Conservation (phyloP, 2,113 vertebrate species). For the Cottus gobio region DNA sequence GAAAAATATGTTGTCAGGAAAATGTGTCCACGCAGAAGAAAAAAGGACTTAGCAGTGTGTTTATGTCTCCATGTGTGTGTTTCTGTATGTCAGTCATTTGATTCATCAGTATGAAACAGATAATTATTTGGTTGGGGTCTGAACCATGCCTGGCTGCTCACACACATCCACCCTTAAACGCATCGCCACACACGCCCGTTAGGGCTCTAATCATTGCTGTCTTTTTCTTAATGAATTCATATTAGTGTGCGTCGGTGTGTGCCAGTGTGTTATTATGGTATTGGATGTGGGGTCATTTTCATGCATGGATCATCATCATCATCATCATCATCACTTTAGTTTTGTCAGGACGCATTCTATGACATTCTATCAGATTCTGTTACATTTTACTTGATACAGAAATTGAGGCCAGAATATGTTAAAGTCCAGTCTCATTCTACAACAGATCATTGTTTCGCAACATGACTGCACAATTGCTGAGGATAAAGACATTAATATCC, state of each 20-base stretch:
- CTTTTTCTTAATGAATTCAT: slow-evolving; percentile 69
- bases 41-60: slow-evolving; percentile 6
- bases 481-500: slow-evolving; percentile 5
- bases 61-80: not conserved
- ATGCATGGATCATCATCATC: slow-evolving; percentile 48
- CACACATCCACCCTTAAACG: slow-evolving; percentile 60
- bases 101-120: slow-evolving; percentile 66
- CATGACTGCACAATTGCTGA: not conserved
- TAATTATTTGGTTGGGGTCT: slow-evolving; percentile 74
- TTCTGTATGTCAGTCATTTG: slow-evolving; percentile 39
- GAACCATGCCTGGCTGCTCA: slow-evolving; percentile 62
- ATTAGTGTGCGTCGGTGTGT: slow-evolving; percentile 42
- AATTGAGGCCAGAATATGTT: slow-evolving; percentile 42
- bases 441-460: not conserved
- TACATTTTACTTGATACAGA: slow-evolving; percentile 50
- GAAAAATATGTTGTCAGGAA: slow-evolving; percentile 49
- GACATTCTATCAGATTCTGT: slow-evolving; percentile 54
- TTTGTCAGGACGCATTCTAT: slow-evolving; percentile 50
- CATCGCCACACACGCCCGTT: slow-evolving; percentile 69
- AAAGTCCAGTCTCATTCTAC: slow-evolving; percentile 14
- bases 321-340: slow-evolving; percentile 50
- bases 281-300: slow-evolving; percentile 53
- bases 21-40: not conserved
- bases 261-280: slow-evolving; percentile 10
- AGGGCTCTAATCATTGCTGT: slow-evolving; percentile 71